Base-by-base conservation (phyloP, 2,797 vertebrate species). In the Okamejei kenojei region DNA sequence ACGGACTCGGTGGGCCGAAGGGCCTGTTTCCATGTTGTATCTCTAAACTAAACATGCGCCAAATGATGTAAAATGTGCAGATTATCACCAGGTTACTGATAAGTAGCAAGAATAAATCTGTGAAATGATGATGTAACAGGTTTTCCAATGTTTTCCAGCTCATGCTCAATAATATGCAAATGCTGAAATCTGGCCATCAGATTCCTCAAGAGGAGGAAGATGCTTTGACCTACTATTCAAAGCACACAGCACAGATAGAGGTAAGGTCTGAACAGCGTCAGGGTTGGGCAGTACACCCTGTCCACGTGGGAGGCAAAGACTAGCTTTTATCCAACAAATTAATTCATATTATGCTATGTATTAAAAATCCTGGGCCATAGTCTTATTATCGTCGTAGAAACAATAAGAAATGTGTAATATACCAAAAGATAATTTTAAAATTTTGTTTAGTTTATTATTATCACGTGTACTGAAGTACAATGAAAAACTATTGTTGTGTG, bases 101-200 rank as follows among this genome's bases (percentile, higher is more conserved):
- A 35, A 88, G 5, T 15, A 35, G 29, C 84, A 88, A 7, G 3
- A 58, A 92, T 91, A 29, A 45, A 15, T 92, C 21, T 13, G 9
- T 15, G 7, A 26, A 17, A 4, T n/a, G 23, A 1, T 92, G 90
- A 92, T 15, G 76, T 74, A 76, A 74, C 26, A 45, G 38, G 9
- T 76, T 73, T 76, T 58, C 15, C 6, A 17, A 54, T 7, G 1
- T 93, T 93, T 94, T 94, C 2, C 96, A 99, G 98, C 96, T 99
- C 94, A 98, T 97, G 96, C 97, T 98, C 61, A 99, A 99, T 95
- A 99, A 99, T 95, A 98, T 97, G 45, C 98, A 98, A 93, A 99
- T 99, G 98, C 95, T 99, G 94, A 99, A 98, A 96, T 97, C 98
- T 0, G 96, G 94, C 61, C 97, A 98, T 0, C 96, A 96, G 23